Evolutionary conservation across 2,888 invertebrate species (phyloP).

Genomic region (Lepidocyrtinus sp.): DNA sequence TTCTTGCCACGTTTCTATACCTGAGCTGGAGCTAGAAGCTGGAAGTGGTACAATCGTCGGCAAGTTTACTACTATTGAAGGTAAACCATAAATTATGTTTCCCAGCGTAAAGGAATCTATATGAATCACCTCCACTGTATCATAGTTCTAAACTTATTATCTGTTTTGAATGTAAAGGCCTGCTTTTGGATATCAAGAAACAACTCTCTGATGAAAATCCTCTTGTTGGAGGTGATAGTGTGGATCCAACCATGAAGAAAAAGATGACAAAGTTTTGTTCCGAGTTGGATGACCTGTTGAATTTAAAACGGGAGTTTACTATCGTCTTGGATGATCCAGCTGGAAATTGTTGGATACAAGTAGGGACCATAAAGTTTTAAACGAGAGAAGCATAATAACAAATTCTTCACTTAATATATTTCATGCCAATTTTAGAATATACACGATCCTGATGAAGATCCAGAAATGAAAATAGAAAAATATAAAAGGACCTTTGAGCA

Average conservation of each 20-base stretch:
- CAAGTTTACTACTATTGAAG: slow-evolving; percentile 96
- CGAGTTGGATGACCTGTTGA: slow-evolving; percentile 80
- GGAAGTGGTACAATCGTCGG: slow-evolving; percentile 90
- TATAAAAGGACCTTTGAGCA: slow-evolving; percentile 92
- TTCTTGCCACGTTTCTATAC: slow-evolving; percentile 84
- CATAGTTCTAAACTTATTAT: too few relatives aligned
- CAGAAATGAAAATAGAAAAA: slow-evolving; percentile 81
- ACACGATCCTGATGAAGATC: slow-evolving; percentile 78
- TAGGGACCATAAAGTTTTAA: slow-evolving; percentile 66
- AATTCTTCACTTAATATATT: slow-evolving; percentile 24
- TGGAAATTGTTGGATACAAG: slow-evolving; percentile 96
- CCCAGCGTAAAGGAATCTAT: too few relatives aligned
- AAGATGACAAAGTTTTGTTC: slow-evolving; percentile 79
- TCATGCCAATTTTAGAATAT: slow-evolving; percentile 84
- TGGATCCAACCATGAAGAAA: slow-evolving; percentile 75
- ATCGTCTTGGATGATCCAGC: slow-evolving; percentile 95
- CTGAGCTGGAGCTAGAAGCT: slow-evolving; percentile 90
- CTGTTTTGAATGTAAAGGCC: too few relatives aligned
- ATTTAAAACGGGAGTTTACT: slow-evolving; percentile 79
- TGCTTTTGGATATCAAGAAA: slow-evolving; percentile 83
- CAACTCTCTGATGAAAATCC: slow-evolving; percentile 81
- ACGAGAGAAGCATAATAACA: not conserved
- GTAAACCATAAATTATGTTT: slow-evolving; percentile 30
- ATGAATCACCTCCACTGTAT: too few relatives aligned
- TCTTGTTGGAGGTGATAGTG: slow-evolving; percentile 81